Percentiles rank a stretch among this genome's conserved stretches.
These are phyloP conservation scores for Heteromurus nitidus DNA, from an alignment of 2,888 invertebrate genomes.

Conservation along the genomic window DNA sequence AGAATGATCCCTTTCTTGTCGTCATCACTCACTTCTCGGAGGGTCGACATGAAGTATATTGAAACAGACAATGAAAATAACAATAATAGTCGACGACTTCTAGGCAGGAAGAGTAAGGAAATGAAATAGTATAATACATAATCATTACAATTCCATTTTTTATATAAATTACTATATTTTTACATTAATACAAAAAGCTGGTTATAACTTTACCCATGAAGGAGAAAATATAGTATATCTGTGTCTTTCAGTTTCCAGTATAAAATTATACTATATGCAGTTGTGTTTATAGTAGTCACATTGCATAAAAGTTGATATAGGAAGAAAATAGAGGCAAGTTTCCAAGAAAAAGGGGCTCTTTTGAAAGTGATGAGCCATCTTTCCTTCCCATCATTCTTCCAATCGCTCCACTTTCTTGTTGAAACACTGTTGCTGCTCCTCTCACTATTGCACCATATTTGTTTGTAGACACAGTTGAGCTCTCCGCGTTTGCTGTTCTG, in stretches of 20 bases:
- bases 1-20: slow-evolving; percentile 64
- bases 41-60: slow-evolving; percentile 57
- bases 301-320: background rate
- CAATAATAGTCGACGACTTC: slow-evolving; percentile 50
- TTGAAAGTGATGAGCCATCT: slow-evolving; percentile 16
- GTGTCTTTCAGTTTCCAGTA: too few species aligned
- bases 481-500: background rate
- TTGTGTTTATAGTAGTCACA: background rate
- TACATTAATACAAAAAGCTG: too few species aligned
- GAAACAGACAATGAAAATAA: slow-evolving; percentile 51
- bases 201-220: too few species aligned
- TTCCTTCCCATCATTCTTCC: background rate
- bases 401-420: slow-evolving; percentile 7
- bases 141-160: background rate
- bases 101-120: slow-evolving; percentile 57
- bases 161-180: background rate
- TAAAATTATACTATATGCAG: background rate
- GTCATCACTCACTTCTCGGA: slow-evolving; percentile 62
- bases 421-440: slow-evolving; percentile 16
- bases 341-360: background rate
- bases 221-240: too few species aligned
- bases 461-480: too few species aligned
- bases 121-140: background rate
- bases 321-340: background rate
- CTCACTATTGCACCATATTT: background rate